A percentile compares a stretch with the other conserved stretches of the same genome.
Evolutionary conservation across 2,888 invertebrate species (phyloP).

Genomic region (Archips crataeganus): DNA sequence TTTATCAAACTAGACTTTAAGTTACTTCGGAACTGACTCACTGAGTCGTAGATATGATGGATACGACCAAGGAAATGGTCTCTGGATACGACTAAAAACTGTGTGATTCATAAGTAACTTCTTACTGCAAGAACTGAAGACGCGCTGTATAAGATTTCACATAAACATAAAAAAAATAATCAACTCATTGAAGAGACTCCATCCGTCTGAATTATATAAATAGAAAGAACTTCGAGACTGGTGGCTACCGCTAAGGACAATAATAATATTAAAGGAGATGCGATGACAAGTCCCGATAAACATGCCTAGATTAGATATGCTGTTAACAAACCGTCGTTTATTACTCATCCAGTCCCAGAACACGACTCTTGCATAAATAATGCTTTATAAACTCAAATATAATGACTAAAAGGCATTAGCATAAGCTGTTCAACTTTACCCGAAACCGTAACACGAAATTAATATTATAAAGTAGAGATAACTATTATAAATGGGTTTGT

Average conservation of each 20-base stretch:
- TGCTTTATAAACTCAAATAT: slow-evolving; percentile 40
- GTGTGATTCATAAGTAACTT: no score
- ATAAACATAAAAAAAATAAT: no score
- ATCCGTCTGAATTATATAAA: no score
- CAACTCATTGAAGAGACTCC: no score
- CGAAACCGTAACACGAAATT: slow-evolving; percentile 67
- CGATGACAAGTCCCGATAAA: neutral
- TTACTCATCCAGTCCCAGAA: slow-evolving; percentile 9
- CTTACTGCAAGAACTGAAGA: no score
- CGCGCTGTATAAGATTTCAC: no score
- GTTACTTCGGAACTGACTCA: no score
- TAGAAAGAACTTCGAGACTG: no score
- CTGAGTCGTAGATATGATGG: no score
- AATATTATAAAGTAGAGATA: slow-evolving; percentile 59
- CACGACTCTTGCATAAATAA: slow-evolving; percentile 25
- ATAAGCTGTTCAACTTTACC: slow-evolving; percentile 55
- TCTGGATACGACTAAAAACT: no score
- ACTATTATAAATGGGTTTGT: slow-evolving; percentile 67
- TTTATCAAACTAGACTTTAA: neutral
- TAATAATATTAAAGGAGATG: neutral
- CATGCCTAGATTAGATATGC: neutral
- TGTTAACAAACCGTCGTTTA: slow-evolving; percentile 2
- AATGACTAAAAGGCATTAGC: slow-evolving; percentile 48
- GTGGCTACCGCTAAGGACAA: neutral
- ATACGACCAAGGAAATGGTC: no score